These are phyloP conservation scores for Campoplex nolae DNA, from an alignment of 2,888 invertebrate genomes.

Conservation along the genomic window DNA sequence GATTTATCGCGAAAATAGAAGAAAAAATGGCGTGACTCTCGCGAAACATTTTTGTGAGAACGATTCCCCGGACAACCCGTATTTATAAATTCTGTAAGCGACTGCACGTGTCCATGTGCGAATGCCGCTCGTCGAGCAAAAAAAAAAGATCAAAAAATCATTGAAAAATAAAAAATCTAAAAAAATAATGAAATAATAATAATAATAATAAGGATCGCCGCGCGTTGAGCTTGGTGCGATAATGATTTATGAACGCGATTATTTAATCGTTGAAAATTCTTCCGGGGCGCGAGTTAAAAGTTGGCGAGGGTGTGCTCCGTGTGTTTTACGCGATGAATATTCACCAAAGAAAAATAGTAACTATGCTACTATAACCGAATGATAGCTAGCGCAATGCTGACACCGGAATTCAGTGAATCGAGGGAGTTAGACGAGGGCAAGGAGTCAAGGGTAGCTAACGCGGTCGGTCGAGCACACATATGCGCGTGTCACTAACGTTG, in stretches of 20 bases:
- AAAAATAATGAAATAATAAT: too few species aligned
- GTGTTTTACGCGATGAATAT: slow-evolving; percentile 22
- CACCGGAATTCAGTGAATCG: slow-evolving; percentile 54
- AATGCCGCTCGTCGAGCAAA: background rate
- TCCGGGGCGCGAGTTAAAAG: background rate
- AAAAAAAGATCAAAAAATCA: too few species aligned
- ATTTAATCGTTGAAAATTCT: slow-evolving; percentile 5
- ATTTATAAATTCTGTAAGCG: slow-evolving; percentile 35
- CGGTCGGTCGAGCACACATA: slow-evolving; percentile 51
- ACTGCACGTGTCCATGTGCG: slow-evolving; percentile 1
- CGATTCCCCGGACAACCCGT: background rate
- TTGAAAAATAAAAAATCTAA: too few species aligned
- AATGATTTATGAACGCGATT: background rate
- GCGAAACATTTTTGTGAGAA: slow-evolving; percentile 25
- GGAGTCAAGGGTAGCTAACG: slow-evolving; percentile 68
- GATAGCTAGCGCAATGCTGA: slow-evolving; percentile 62
- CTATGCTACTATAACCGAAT: slow-evolving; percentile 17
- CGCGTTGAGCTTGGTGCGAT: background rate
- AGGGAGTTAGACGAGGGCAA: slow-evolving; percentile 56
- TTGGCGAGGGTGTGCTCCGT: background rate
- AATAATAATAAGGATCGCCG: too few species aligned
- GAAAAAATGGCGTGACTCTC: slow-evolving; percentile 25
- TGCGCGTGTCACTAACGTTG: slow-evolving; percentile 47
- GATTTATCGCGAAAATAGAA: slow-evolving; percentile 56
- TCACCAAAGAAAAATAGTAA: slow-evolving; percentile 54